Conservation (phyloP, 2,797 vertebrate genomes). For the Silurus lanzhouensis region DNA sequence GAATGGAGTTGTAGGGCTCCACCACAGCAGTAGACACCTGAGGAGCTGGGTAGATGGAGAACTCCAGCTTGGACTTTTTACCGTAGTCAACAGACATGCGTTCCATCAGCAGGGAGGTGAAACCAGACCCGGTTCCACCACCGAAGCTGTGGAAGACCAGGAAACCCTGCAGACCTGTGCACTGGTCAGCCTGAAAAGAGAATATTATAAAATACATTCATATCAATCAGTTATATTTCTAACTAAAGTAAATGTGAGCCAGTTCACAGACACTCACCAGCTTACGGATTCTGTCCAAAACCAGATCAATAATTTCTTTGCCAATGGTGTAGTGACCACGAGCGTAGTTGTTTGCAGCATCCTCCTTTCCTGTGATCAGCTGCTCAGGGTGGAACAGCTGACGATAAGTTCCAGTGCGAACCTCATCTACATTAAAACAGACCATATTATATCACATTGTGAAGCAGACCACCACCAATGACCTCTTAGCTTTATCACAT, state of each 20-base stretch:
- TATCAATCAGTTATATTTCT: not conserved
- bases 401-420: conserved; percentile 56
- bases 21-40: too few relatives aligned
- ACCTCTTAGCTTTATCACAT: conserved; percentile 70
- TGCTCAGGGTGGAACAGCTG: conserved; percentile 63
- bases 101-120: too few relatives aligned
- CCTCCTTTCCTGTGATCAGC: conserved; percentile 62
- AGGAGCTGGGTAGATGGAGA: too few relatives aligned
- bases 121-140: too few relatives aligned
- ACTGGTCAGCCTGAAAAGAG: too few relatives aligned
- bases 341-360: conserved; percentile 61
- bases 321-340: conserved; percentile 63
- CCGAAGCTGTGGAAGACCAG: too few relatives aligned
- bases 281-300: conserved; percentile 60
- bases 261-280: conserved; percentile 40
- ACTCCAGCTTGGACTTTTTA: too few relatives aligned
- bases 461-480: conserved; percentile 64
- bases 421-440: conserved; percentile 48
- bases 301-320: conserved; percentile 61
- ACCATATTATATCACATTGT: not conserved
- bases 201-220: too few relatives aligned
- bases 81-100: too few relatives aligned
- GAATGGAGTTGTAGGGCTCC: too few relatives aligned
- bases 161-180: too few relatives aligned
- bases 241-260: not conserved